Conservation (phyloP, 2,888 invertebrate species). For the Coremacera marginata region DNA sequence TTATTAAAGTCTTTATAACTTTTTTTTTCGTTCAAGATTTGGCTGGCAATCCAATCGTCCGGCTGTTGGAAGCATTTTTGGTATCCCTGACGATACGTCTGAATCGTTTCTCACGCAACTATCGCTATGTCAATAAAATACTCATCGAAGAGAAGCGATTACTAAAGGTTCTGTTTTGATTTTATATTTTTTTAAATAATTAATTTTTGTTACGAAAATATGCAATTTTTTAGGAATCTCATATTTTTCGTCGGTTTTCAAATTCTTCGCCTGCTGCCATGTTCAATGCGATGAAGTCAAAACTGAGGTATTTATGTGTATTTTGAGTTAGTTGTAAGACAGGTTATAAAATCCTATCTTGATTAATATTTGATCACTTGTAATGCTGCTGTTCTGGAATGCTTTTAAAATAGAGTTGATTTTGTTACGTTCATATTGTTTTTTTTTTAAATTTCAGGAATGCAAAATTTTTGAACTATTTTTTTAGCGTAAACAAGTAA, state of each 20-base stretch:
- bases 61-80: constrained; percentile 70
- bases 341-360: background rate
- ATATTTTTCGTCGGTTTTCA: constrained; percentile 77
- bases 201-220: too few relatives aligned
- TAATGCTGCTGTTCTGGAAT: constrained; percentile 11
- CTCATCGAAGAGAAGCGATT: constrained; percentile 89
- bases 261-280: constrained; percentile 73
- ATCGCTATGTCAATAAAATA: constrained; percentile 92
- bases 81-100: constrained; percentile 85
- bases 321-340: too few relatives aligned
- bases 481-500: too few relatives aligned
- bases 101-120: constrained; percentile 90
- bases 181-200: too few relatives aligned
- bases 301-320: constrained; percentile 59
- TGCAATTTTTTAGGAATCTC: constrained; percentile 74
- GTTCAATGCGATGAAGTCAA: constrained; percentile 69
- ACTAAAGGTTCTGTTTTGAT: constrained; percentile 77
- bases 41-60: constrained; percentile 62
- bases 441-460: background rate
- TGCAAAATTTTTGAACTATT: too few relatives aligned
- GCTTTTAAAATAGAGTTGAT: background rate
- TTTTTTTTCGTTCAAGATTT: constrained; percentile 51
- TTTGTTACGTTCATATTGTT: background rate
- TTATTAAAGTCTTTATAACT: too few relatives aligned
- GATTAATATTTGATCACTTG: background rate